Evolutionary conservation across 1,140 invertebrate genomes (phyloP), one percentile per base, ranked within the genome.

Genomic region (Lepidurus packardi): DNA sequence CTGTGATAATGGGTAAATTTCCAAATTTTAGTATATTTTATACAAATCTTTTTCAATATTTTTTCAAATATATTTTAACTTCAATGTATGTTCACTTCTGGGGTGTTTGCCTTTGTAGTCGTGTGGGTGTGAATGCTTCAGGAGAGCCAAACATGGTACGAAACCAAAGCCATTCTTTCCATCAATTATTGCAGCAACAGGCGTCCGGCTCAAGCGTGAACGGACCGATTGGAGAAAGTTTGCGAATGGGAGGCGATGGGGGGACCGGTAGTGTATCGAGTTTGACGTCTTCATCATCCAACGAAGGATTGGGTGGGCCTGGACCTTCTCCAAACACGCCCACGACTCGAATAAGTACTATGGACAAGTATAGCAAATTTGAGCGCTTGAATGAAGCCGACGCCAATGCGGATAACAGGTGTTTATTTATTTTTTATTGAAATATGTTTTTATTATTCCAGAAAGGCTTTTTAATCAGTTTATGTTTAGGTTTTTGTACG

Each of bases 401-500:
- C 43, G 78, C 24, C 21, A 78, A 78, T 78, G 78, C 78, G n/a
- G 78, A 78, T 45, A 78, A 78, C 73, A 78, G 78, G 78, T 78
- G 47, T 74, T n/a, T 75, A 75, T n/a, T 7, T 7, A 16, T 13
- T n/a, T 7, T 34, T 13, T 16, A 65, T n/a, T 13, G 9, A 65
- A 65, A 21, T 9, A 16, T 1, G 7, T 65, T 65, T 65, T 7
- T 0, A 65, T n/a, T 4, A 34, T 34, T 34, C 34, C 13, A 6
- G 13, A 47, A 1, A 65, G 21, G 7, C 13, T 16, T 65, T 65
- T 65, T 65, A 7, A 21, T 9, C 53, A 21, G 0, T 41, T 42
- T 74, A 78, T 76, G 73, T 79, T 79, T 83, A 94, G 95, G 82
- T 98, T 98, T 86, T 95, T 98, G 84, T 98, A 98, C 84, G 93